These are phyloP conservation scores for Plutomurus gul DNA, from an alignment of 1,140 invertebrate species.

Conservation along the genomic window DNA sequence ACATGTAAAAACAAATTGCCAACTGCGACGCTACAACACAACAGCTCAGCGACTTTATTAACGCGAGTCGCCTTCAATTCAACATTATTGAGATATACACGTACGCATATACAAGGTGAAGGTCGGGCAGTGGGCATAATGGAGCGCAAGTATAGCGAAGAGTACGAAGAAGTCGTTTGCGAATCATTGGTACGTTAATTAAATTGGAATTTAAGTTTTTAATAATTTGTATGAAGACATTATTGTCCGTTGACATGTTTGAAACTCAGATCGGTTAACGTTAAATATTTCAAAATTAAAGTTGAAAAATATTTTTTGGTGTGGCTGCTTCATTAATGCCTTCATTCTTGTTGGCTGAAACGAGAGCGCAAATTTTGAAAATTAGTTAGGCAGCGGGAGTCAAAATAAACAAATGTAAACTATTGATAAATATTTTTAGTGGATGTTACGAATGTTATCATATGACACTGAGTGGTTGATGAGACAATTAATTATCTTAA, in stretches of 20 bases:
- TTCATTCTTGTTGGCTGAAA: background rate
- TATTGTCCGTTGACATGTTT: background rate
- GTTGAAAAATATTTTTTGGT: background rate
- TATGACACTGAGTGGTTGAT: no score
- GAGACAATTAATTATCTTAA: no score
- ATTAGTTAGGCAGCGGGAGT: background rate
- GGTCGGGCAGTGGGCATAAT: slow-evolving; percentile 52
- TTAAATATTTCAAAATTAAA: background rate
- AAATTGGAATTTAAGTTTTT: background rate
- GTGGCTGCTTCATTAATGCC: background rate
- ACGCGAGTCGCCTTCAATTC: no score
- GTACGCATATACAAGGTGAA: slow-evolving; percentile 26
- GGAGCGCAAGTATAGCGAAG: slow-evolving; percentile 53
- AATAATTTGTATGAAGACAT: background rate
- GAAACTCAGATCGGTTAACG: background rate
- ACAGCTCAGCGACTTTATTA: no score
- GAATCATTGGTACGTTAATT: slow-evolving; percentile 68
- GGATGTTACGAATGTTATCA: no score
- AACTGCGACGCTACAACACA: no score
- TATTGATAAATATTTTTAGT: slow-evolving; percentile 45
- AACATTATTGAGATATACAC: no score
- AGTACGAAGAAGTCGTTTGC: slow-evolving; percentile 66
- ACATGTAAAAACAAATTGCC: background rate
- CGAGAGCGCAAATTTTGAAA: background rate
- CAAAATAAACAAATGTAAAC: background rate